Evolutionary conservation across 2,113 vertebrate genomes (phyloP), one percentile per base, ranked within the genome.

Genomic region (Speoplatyrhinus poulsoni): DNA sequence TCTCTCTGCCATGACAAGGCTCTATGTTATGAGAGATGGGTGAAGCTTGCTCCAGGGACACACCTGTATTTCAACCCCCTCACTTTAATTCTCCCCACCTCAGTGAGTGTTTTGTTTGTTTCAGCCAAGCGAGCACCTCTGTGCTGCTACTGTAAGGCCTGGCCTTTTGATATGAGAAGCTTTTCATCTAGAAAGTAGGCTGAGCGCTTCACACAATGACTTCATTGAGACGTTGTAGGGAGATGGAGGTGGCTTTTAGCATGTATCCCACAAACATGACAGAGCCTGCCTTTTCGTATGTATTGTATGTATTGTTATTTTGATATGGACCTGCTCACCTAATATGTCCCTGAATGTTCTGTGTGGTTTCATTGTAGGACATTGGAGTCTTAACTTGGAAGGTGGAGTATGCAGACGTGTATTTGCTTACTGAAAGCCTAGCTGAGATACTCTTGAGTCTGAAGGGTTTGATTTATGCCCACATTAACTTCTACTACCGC

Each of bases 11-110:
- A 70, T 76, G 82, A 81, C 77, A 78, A 80, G 82, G 84, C 77
- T 71, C 72, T 81, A 79, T 80, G 0, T 62, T 74, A 55, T 87
- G 80, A 90, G 73, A 67, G 76, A 91, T 84, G 70, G 75, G 54
- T 67, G 56, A 60, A 64, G 66, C 76, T 61, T 52, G 50, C 78
- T 72, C 79, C 53, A 7, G 72, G 80, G 85, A 79, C 73, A 54
- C 0, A 41, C 62, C 71, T 75, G 72, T 79, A 85, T 83, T 84
- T 85, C 76, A 73, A 80, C 74, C 50, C 69, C 48, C 75, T n/a
- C 33, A 64, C 57, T 72, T 73, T 49, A 76, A 76, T 60, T 50
- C 58, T 70, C 49, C 41, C 17, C 32, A 53, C 47, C 41, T 13
- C 16, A 4, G 12, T 3, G 75, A 55, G 69, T 78, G 62, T 83